phyloP scores from a whole-genome alignment of 2,888 invertebrate species.

The Acleris holmiana region DNA sequence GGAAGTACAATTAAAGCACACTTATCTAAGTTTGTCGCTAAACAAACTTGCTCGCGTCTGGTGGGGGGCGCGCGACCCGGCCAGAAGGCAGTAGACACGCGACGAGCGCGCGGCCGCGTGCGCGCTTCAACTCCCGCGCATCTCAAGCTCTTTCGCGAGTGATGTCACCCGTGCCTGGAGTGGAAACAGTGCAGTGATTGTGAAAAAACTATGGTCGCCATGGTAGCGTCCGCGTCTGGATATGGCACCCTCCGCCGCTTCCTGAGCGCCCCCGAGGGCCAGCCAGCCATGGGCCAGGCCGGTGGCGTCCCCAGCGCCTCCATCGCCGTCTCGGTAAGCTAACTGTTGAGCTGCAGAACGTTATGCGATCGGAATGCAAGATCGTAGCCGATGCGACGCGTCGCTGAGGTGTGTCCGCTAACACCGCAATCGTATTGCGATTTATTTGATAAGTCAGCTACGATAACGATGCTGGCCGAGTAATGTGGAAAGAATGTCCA shows the following conservation, averaged over 20 bases:
- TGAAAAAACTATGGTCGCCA: slow-evolving; percentile 71
- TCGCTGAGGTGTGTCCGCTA: slow-evolving; percentile 53
- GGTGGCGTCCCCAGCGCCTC: slow-evolving; percentile 69
- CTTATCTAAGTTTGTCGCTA: slow-evolving; percentile 58
- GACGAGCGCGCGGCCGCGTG: slow-evolving; percentile 72
- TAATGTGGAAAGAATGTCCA: slow-evolving; percentile 51
- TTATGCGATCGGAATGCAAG: slow-evolving; percentile 64
- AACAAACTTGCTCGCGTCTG: slow-evolving; percentile 50
- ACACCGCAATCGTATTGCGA: slow-evolving; percentile 45
- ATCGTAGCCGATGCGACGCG: slow-evolving; percentile 49
- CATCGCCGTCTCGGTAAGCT: slow-evolving; percentile 78
- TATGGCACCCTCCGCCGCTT: slow-evolving; percentile 81
- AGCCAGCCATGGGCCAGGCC: slow-evolving; percentile 57
- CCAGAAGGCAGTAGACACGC: slow-evolving; percentile 62
- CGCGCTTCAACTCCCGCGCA: slow-evolving; percentile 50
- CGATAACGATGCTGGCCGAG: slow-evolving; percentile 38
- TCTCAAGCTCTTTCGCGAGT: slow-evolving; percentile 59
- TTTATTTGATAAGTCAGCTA: slow-evolving; percentile 42
- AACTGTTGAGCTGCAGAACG: slow-evolving; percentile 48
- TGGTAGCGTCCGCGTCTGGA: slow-evolving; percentile 81
- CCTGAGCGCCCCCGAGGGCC: slow-evolving; percentile 77
- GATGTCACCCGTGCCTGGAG: slow-evolving; percentile 66
- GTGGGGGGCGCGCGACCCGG: slow-evolving; percentile 55
- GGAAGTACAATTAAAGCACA: slow-evolving; percentile 56
- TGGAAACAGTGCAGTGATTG: slow-evolving; percentile 57